phyloP scores from a whole-genome alignment of 2,888 invertebrate genomes.

The Entomobrya proxima region DNA sequence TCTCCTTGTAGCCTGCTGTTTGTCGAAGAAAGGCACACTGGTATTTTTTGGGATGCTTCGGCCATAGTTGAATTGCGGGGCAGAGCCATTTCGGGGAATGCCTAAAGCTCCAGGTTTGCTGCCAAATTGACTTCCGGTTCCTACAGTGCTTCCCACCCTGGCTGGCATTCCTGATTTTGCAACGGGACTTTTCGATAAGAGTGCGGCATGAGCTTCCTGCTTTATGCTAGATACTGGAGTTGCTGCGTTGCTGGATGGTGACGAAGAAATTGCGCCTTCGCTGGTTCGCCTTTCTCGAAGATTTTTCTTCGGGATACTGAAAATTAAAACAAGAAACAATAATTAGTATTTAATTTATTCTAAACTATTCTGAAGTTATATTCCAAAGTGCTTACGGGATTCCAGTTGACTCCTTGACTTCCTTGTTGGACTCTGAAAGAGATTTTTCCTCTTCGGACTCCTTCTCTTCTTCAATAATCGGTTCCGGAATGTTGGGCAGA shows the following conservation, averaged over 20 bases:
- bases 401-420: slow-evolving; percentile 49
- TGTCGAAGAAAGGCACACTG: slow-evolving; percentile 91
- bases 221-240: slow-evolving; percentile 64
- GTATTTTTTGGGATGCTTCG: slow-evolving; percentile 85
- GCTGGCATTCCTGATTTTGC: slow-evolving; percentile 71
- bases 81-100: slow-evolving; percentile 75
- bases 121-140: slow-evolving; percentile 63
- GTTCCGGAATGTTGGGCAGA: slow-evolving; percentile 71
- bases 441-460: slow-evolving; percentile 65
- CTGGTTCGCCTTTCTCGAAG: slow-evolving; percentile 71
- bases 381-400: slow-evolving; percentile 48
- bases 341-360: background rate
- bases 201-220: slow-evolving; percentile 41
- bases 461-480: slow-evolving; percentile 73
- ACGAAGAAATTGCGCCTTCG: slow-evolving; percentile 69
- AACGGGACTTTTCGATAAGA: slow-evolving; percentile 58
- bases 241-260: slow-evolving; percentile 54
- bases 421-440: slow-evolving; percentile 21
- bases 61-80: slow-evolving; percentile 74
- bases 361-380: background rate
- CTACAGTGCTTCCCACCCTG: slow-evolving; percentile 68
- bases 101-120: slow-evolving; percentile 58
- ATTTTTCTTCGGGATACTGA: slow-evolving; percentile 53
- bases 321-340: background rate
- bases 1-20: slow-evolving; percentile 83